Evolutionary conservation across 2,797 vertebrate species (phyloP).

Genomic region (Distichodus sexfasciatus): DNA sequence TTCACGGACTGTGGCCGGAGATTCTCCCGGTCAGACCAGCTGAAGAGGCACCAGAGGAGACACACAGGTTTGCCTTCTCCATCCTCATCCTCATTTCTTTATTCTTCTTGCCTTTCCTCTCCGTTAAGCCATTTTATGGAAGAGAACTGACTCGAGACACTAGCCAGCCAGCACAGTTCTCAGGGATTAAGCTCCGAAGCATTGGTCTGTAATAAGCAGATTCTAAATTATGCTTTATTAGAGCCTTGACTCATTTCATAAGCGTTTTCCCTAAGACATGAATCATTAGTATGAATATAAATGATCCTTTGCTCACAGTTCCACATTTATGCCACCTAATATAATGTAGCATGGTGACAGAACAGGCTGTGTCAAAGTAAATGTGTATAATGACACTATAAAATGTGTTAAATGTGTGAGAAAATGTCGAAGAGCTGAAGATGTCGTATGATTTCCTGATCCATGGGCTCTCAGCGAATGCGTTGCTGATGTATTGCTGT

Average conservation of each 20-base stretch:
- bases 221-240: background rate
- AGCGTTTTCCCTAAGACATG: slow-evolving; percentile 14
- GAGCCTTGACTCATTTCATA: background rate
- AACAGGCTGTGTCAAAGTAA: background rate
- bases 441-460: slow-evolving; percentile 18
- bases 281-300: slow-evolving; percentile 13
- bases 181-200: background rate
- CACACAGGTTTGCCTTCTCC: slow-evolving; percentile 87
- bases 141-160: background rate
- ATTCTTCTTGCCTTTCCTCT: slow-evolving; percentile 1
- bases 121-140: background rate
- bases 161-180: background rate
- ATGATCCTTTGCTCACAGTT: slow-evolving; percentile 1
- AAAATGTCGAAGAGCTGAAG: slow-evolving; percentile 16
- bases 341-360: background rate
- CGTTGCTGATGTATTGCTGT: slow-evolving; percentile 27
- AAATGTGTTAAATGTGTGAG: slow-evolving; percentile 24
- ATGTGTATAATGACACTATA: slow-evolving; percentile 26
- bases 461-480: slow-evolving; percentile 16
- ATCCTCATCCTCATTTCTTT: slow-evolving; percentile 30
- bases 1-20: slow-evolving; percentile 95
- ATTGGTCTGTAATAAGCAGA: background rate
- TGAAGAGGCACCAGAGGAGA: slow-evolving; percentile 95
- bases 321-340: background rate
- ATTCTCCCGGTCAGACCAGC: slow-evolving; percentile 97